phyloP scores from a whole-genome alignment of 2,113 vertebrate genomes.

The zebrafish (Danio rerio) region GRCz12tu NC_133182.1:48135501-48136000 shows the following conservation, averaged over 20 bases:
- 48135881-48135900: slow-evolving; percentile 99
- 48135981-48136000: slow-evolving; percentile 50
- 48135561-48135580: slow-evolving; percentile 99
- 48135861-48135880: slow-evolving; percentile 99
- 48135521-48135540: slow-evolving; percentile 82
- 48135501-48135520: slow-evolving; percentile 30
- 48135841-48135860: slow-evolving; percentile 99
- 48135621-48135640: slow-evolving; percentile 80
- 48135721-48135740: slow-evolving; percentile 95
- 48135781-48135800: slow-evolving; percentile 99
- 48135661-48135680: slow-evolving; percentile 99
- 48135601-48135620: slow-evolving; percentile 51
- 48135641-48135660: slow-evolving; percentile 90
- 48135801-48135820: slow-evolving; percentile 99
- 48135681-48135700: slow-evolving; percentile 99
- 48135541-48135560: slow-evolving; percentile 91
- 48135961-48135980: slow-evolving; percentile 41
- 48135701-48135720: slow-evolving; percentile 99
- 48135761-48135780: slow-evolving; percentile 99
- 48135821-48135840: slow-evolving; percentile 99
- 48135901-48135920: slow-evolving; percentile 97
- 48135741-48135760: slow-evolving; percentile 99
- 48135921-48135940: slow-evolving; percentile 95
- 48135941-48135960: slow-evolving; percentile 87
- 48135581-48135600: slow-evolving; percentile 91